Percentiles rank a stretch among this genome's conserved stretches.
phyloP scores from a whole-genome alignment of 2,888 invertebrate genomes.

The Gymnosoma rotundatum region DNA sequence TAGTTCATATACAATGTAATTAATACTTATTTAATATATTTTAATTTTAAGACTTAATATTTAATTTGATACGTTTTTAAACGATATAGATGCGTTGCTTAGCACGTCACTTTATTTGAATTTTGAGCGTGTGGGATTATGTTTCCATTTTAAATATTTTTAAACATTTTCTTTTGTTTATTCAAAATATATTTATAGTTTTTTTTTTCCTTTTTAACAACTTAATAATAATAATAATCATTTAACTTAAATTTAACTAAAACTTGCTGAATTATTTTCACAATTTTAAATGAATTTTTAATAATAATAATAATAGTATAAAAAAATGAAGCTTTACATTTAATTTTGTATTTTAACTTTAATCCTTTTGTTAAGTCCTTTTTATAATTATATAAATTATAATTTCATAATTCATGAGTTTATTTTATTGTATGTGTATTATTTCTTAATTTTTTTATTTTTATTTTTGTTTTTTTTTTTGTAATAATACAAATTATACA shows the following conservation, averaged over 20 bases:
- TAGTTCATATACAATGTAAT: constrained; percentile 53
- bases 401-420: constrained; percentile 67
- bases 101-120: constrained; percentile 58
- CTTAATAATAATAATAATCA: constrained; percentile 21
- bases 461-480: constrained; percentile 9
- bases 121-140: constrained; percentile 69
- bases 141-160: constrained; percentile 64
- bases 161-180: constrained; percentile 1
- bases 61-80: constrained; percentile 61
- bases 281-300: background rate
- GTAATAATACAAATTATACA: constrained; percentile 67
- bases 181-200: constrained; percentile 43
- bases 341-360: constrained; percentile 13
- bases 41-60: constrained; percentile 19
- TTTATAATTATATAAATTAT: constrained; percentile 51
- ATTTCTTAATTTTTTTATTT: constrained; percentile 13
- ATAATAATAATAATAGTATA: background rate
- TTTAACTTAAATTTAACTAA: constrained; percentile 23
- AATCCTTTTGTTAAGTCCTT: constrained; percentile 18
- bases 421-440: constrained; percentile 63
- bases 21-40: constrained; percentile 9
- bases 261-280: background rate
- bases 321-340: constrained; percentile 46
- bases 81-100: constrained; percentile 68
- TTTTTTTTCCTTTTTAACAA: constrained; percentile 45